Percentiles rank a stretch among this genome's conserved stretches.
phyloP scores from a whole-genome alignment of 1,140 invertebrate species.

The Halyomorpha halys region DNA sequence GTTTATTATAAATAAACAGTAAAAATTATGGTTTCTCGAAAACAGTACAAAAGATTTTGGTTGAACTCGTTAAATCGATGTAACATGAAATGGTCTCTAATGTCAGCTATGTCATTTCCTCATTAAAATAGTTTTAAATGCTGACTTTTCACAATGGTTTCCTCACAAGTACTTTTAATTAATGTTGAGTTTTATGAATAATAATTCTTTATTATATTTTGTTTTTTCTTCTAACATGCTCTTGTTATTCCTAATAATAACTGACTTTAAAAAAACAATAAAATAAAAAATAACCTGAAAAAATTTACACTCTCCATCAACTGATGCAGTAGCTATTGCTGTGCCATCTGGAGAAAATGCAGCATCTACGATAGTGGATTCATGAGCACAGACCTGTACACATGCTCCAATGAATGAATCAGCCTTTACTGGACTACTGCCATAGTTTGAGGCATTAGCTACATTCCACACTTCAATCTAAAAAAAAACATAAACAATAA shows the following conservation, averaged over 20 bases:
- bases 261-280: background rate
- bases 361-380: constrained; percentile 66
- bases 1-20: too few species aligned
- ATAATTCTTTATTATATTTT: too few species aligned
- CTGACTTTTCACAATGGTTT: too few species aligned
- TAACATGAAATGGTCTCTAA: too few species aligned
- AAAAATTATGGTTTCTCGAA: too few species aligned
- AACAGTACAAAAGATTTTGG: too few species aligned
- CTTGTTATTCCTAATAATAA: background rate
- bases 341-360: constrained; percentile 88
- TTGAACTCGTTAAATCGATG: too few species aligned
- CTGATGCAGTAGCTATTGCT: constrained; percentile 75
- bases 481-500: constrained; percentile 30
- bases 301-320: constrained; percentile 82
- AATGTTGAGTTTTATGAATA: too few species aligned
- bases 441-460: constrained; percentile 41
- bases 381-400: constrained; percentile 56
- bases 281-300: constrained; percentile 54
- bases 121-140: too few species aligned
- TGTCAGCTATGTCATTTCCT: too few species aligned
- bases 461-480: constrained; percentile 55
- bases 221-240: too few species aligned
- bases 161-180: too few species aligned
- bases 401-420: constrained; percentile 44
- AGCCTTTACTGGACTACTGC: constrained; percentile 39